Base-by-base conservation (phyloP, 2,888 invertebrate species). In the Tiliacea aurago region DNA sequence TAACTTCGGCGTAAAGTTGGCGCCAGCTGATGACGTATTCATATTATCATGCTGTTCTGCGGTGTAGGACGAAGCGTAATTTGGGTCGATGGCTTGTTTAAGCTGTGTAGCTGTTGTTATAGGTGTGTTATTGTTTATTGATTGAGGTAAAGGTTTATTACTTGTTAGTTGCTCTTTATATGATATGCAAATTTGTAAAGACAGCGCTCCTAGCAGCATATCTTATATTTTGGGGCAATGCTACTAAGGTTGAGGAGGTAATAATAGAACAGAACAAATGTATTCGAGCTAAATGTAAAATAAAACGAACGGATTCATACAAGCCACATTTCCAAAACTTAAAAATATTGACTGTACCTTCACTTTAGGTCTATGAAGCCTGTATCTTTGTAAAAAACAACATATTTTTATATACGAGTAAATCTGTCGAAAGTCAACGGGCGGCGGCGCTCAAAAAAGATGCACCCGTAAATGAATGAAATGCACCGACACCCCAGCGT, bases 21-120 rank as follows among this genome's bases (percentile, higher is more conserved):
- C 78, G 80, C 80, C 82, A 66, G 10, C 7, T 13, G 71, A 65
- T 80, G 80, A 80, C 81, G 81, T 80, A 61, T 28, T 20, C 18
- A 1, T 61, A 56, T 68, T 59, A 76, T 71, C 47, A 70, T 80
- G 70, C 37, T 56, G 72, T 68, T 64, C 0, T 61, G 63, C 33
- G 63, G 81, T 78, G 80, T 79, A 76, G 80, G 77, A 73, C 56
- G 78, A 49, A 15, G 15, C 3, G 70, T 79, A 53, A 76, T 80
- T 74, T 79, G 43, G 51, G 80, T 76, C 70, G 53, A 56, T 70
- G 2, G 45, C 13, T 73, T 49, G 68, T 65, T 56, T 37, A 33
- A 56, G 23, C 51, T 55, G 55, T 70, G 47, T 28, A 10, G 61
- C 51, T 55, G 47, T 64, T 47, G 76, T 61, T 49, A 55, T 77